Evolutionary conservation across 2,113 vertebrate genomes (phyloP).

Genomic region (Oplegnathus fasciatus): DNA sequence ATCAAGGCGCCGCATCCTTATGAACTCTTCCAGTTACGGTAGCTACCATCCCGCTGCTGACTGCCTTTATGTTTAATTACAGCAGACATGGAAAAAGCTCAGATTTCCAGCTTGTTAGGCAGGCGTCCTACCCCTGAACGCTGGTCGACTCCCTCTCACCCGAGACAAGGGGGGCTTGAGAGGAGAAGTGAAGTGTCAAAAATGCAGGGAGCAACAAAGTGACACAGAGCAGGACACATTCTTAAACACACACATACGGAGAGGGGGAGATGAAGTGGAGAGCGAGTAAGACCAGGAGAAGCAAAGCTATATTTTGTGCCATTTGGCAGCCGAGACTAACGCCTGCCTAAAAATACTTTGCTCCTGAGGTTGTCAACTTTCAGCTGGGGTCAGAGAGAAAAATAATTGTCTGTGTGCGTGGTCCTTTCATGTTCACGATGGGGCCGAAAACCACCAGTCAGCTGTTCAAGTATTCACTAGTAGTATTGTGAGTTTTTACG

Average conservation of each 20-base stretch:
- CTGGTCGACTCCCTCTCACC: conserved; percentile 17
- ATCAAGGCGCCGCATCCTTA: conserved; percentile 73
- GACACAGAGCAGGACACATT: background rate
- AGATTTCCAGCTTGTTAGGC: conserved; percentile 59
- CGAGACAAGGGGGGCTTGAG: background rate
- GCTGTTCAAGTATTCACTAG: conserved; percentile 65
- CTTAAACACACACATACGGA: background rate
- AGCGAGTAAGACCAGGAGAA: conserved; percentile 58
- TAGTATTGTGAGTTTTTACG: conserved; percentile 61
- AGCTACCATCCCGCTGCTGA: conserved; percentile 53
- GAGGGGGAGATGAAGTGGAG: conserved; percentile 35
- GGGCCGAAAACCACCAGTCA: conserved; percentile 61
- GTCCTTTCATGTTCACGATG: conserved; percentile 55
- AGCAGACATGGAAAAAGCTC: conserved; percentile 65
- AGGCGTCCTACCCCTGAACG: conserved; percentile 17
- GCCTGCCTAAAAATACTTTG: conserved; percentile 81
- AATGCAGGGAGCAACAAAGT: conserved; percentile 7
- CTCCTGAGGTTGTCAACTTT: conserved; percentile 76
- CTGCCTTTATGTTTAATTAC: conserved; percentile 75
- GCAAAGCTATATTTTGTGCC: conserved; percentile 79
- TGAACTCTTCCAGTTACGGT: conserved; percentile 56
- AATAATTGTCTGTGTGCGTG: conserved; percentile 38
- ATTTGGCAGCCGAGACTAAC: conserved; percentile 77
- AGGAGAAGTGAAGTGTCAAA: background rate
- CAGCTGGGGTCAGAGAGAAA: conserved; percentile 70